A percentile compares a stretch with the other conserved stretches of the same genome.
Evolutionary conservation across 1,140 invertebrate species (phyloP).

Genomic region (Lepidurus arcticus): DNA sequence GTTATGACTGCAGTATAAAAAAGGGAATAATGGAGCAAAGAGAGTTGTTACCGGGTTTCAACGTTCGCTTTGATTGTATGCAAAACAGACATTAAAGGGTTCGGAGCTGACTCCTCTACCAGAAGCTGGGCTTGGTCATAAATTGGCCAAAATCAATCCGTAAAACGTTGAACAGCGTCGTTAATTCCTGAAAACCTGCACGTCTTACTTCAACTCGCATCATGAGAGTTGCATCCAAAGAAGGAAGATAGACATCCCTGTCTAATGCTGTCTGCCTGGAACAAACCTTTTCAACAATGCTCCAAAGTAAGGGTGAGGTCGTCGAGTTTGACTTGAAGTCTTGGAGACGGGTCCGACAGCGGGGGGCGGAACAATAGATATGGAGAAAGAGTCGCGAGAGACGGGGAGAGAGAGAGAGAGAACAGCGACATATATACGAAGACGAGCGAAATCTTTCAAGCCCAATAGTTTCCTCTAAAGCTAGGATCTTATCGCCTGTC

Average conservation of each 20-base stretch:
- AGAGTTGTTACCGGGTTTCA: not conserved
- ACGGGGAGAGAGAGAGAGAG: not conserved
- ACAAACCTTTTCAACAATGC: not conserved
- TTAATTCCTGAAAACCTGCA: too few relatives aligned
- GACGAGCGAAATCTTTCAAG: not conserved
- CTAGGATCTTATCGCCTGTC: slow-evolving; percentile 11
- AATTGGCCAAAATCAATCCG: not conserved
- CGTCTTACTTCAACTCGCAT: not conserved
- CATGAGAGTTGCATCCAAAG: not conserved
- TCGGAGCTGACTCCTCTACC: too few relatives aligned
- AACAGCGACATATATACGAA: not conserved
- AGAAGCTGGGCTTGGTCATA: not conserved
- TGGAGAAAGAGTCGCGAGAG: not conserved
- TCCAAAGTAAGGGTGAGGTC: not conserved
- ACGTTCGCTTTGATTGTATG: not conserved
- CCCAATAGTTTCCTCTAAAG: slow-evolving; percentile 10
- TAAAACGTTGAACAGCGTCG: too few relatives aligned
- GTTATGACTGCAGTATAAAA: not conserved
- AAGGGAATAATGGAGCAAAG: not conserved
- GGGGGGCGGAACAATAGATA: slow-evolving; percentile 1
- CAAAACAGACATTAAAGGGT: not conserved
- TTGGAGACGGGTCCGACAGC: slow-evolving; percentile 8
- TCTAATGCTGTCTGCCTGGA: not conserved
- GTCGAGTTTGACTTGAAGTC: not conserved
- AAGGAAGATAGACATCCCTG: not conserved